Evolutionary conservation across 2,797 vertebrate species (phyloP).

Genomic region (Heliangelus exortis): DNA sequence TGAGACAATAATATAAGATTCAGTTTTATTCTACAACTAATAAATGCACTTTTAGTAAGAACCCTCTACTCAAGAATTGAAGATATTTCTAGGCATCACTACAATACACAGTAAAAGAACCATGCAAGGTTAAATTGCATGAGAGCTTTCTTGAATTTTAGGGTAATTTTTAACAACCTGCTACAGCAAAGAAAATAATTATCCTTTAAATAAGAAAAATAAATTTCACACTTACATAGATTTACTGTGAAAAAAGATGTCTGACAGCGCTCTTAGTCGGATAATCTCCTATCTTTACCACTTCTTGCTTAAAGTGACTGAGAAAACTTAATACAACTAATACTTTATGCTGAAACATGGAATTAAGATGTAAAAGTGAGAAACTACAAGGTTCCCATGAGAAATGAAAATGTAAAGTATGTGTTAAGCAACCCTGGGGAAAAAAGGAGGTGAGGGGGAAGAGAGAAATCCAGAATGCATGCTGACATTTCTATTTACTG

Average conservation of each 20-base stretch:
- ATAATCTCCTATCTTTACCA: conserved; percentile 14
- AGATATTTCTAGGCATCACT: background rate
- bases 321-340: conserved; percentile 37
- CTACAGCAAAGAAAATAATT: background rate
- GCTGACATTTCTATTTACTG: background rate
- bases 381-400: conserved; percentile 15
- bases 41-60: background rate
- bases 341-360: conserved; percentile 32
- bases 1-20: background rate
- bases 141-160: background rate
- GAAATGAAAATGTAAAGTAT: conserved; percentile 59
- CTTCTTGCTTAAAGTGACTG: conserved; percentile 26
- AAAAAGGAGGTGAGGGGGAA: background rate
- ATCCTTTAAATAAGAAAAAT: conserved; percentile 2
- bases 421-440: conserved; percentile 32
- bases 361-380: conserved; percentile 54
- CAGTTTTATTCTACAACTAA: background rate
- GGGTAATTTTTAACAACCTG: background rate
- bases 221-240: background rate
- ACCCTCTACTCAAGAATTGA: accelerated
- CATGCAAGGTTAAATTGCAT: background rate
- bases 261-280: background rate
- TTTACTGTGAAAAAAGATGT: background rate
- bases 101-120: background rate
- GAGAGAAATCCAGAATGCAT: background rate